Evolutionary conservation across 2,888 invertebrate genomes (phyloP).

Genomic region (Drosophila putrida): DNA sequence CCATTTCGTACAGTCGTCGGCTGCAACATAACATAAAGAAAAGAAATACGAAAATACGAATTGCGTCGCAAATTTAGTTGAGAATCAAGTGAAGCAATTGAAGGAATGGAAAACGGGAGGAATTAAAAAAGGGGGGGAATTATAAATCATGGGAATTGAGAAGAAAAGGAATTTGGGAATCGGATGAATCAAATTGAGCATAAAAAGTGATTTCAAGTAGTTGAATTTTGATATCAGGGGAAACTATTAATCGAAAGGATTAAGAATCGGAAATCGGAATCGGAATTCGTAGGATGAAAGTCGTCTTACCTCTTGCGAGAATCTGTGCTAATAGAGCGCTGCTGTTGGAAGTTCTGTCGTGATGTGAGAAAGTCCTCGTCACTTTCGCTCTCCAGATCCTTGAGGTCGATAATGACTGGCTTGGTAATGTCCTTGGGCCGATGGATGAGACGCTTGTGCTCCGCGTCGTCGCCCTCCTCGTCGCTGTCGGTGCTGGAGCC

Average conservation of each 20-base stretch:
- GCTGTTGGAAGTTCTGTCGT: conserved; percentile 88
- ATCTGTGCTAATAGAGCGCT: conserved; percentile 88
- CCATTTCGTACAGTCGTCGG: conserved; percentile 87
- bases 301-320: conserved; percentile 87
- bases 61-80: conserved; percentile 39
- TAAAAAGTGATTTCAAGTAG: neutral
- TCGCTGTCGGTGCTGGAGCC: conserved; percentile 84
- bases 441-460: conserved; percentile 84
- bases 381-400: conserved; percentile 85
- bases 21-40: conserved; percentile 61
- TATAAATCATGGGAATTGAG: neutral
- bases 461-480: conserved; percentile 84
- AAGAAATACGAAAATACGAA: conserved; percentile 29
- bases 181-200: too few species aligned
- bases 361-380: conserved; percentile 87
- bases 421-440: conserved; percentile 85
- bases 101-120: neutral
- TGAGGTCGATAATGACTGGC: conserved; percentile 85
- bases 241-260: neutral
- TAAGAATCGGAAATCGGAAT: neutral
- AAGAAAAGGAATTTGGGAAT: neutral
- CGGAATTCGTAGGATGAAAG: neutral
- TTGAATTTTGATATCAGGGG: too few species aligned
- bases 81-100: neutral
- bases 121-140: neutral